phyloP scores from a whole-genome alignment of 92 coral and sea anemone genomes.

The Porites divaricata region DNA sequence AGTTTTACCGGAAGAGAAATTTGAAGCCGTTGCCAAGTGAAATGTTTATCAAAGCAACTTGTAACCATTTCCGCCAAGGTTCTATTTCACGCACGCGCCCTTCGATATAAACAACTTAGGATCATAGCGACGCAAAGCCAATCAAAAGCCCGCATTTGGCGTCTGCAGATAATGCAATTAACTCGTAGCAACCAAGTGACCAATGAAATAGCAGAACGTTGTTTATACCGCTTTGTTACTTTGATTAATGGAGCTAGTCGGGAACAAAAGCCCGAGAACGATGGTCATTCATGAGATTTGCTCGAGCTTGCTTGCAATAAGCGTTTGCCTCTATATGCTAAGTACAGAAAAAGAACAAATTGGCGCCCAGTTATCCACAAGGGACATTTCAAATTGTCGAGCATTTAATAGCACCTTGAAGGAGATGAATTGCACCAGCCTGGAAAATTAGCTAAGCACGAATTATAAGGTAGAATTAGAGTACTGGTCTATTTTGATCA shows the following conservation, averaged over 20 bases:
- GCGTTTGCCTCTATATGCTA: slow-evolving; percentile 13
- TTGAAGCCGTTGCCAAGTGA: slow-evolving; percentile 62
- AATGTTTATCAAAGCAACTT: slow-evolving; percentile 59
- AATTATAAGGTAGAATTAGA: too few relatives aligned
- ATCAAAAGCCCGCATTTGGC: slow-evolving; percentile 65
- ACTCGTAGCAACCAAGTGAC: slow-evolving; percentile 77
- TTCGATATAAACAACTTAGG: slow-evolving; percentile 61
- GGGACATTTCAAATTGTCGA: not conserved
- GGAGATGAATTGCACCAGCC: slow-evolving; percentile 1
- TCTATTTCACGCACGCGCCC: slow-evolving; percentile 68
- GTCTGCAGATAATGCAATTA: slow-evolving; percentile 72
- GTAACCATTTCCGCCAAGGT: slow-evolving; percentile 72
- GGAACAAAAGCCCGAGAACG: slow-evolving; percentile 58
- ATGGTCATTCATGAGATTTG: slow-evolving; percentile 77
- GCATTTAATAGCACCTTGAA: not conserved
- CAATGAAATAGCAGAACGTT: slow-evolving; percentile 76
- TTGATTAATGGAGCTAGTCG: slow-evolving; percentile 69
- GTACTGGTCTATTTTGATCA: too few relatives aligned
- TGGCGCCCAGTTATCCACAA: not conserved
- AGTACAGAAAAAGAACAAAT: not conserved
- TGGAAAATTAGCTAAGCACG: not conserved
- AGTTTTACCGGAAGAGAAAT: slow-evolving; percentile 54
- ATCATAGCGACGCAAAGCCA: slow-evolving; percentile 86
- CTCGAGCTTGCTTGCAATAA: slow-evolving; percentile 27
- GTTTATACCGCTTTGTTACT: slow-evolving; percentile 83